Evolutionary conservation across 2,888 invertebrate species (phyloP).

Genomic region (Laothoe populi): DNA sequence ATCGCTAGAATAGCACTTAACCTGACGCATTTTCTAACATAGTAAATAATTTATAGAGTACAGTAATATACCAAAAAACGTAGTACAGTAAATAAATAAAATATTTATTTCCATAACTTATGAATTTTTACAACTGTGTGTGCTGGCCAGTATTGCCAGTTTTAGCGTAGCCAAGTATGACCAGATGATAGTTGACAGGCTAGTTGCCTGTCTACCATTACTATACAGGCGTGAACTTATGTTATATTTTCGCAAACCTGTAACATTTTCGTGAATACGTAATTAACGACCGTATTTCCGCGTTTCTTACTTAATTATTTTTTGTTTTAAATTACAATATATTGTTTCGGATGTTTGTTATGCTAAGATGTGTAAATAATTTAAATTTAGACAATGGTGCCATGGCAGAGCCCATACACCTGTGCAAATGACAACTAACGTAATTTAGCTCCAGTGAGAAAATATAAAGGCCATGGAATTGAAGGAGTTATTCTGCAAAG

Average conservation of each 20-base stretch:
- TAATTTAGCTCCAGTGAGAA: constrained; percentile 10
- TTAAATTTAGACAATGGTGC: not conserved
- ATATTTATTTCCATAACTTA: too few relatives aligned
- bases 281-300: not conserved
- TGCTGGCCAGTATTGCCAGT: too few relatives aligned
- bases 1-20: too few relatives aligned
- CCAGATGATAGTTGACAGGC: too few relatives aligned
- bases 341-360: constrained; percentile 8
- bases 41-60: too few relatives aligned
- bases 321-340: constrained; percentile 1
- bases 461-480: constrained; percentile 12
- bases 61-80: too few relatives aligned
- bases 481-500: not conserved
- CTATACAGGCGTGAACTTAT: too few relatives aligned
- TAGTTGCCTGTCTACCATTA: too few relatives aligned
- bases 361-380: constrained; percentile 20
- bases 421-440: constrained; percentile 48
- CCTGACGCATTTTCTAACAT: too few relatives aligned
- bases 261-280: not conserved
- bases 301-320: not conserved
- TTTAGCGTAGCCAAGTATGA: too few relatives aligned
- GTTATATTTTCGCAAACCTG: not conserved
- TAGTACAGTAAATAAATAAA: too few relatives aligned
- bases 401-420: constrained; percentile 35
- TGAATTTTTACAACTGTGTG: too few relatives aligned